A percentile compares a stretch with the other conserved stretches of the same genome.
phyloP scores from a whole-genome alignment of 2,797 vertebrate genomes.

The Sebastes minor region DNA sequence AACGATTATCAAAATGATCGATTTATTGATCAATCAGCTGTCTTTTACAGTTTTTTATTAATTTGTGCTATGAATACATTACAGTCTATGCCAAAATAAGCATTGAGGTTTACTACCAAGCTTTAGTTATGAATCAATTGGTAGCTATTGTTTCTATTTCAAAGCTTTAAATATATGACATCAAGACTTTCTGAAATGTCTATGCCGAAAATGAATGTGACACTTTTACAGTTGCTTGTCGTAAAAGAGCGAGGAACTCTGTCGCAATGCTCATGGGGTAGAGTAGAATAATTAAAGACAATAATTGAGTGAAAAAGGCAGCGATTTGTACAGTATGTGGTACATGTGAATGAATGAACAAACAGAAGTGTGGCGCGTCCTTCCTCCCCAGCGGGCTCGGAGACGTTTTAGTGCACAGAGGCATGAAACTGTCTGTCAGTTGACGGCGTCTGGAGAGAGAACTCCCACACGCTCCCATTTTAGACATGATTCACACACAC shows the following conservation, averaged over 20 bases:
- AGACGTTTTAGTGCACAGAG: conserved; percentile 52
- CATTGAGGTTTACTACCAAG: not conserved
- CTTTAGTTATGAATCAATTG: not conserved
- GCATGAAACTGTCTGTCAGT: conserved; percentile 58
- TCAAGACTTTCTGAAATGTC: not conserved
- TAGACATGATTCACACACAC: conserved; percentile 43
- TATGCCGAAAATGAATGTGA: not conserved
- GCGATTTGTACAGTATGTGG: not conserved
- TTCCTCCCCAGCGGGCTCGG: not conserved
- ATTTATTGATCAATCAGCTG: not conserved
- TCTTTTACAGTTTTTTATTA: not conserved
- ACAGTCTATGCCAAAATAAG: not conserved
- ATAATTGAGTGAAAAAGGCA: not conserved
- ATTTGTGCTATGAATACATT: not conserved
- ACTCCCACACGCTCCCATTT: conserved; percentile 59
- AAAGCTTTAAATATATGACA: not conserved
- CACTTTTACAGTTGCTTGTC: not conserved
- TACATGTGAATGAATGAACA: conserved; percentile 26
- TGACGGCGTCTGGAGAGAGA: conserved; percentile 47
- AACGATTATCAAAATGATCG: not conserved
- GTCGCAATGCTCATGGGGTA: not conserved
- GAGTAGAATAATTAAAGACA: not conserved
- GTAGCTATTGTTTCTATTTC: not conserved
- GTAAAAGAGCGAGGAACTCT: not conserved
- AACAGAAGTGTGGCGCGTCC: not conserved